Evolutionary conservation across 1,140 invertebrate genomes (phyloP).

Genomic region (Psix sp.): DNA sequence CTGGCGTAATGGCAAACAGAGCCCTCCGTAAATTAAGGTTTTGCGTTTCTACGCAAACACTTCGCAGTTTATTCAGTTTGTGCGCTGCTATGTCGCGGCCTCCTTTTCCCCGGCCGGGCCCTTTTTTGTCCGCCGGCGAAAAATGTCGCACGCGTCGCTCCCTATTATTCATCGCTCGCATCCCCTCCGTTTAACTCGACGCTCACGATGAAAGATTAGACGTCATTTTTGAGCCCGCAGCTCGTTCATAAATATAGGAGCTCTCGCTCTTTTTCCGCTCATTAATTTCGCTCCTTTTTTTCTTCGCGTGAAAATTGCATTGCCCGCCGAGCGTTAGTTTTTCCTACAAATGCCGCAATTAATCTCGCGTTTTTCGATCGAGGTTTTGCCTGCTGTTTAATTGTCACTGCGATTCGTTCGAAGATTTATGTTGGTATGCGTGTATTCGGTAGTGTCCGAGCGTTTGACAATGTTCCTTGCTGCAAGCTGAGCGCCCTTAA

Average conservation of each 20-base stretch:
- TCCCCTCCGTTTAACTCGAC: conserved; percentile 29
- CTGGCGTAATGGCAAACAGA: conserved; percentile 64
- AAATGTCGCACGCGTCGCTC: conserved; percentile 65
- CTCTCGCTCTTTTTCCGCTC: conserved; percentile 10
- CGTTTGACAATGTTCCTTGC: conserved; percentile 42
- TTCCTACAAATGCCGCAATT: too few species aligned
- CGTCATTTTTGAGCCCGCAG: conserved; percentile 24
- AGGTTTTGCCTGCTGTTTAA: too few species aligned
- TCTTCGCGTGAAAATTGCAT: too few species aligned
- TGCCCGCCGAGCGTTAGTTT: too few species aligned
- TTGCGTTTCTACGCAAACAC: conserved; percentile 76
- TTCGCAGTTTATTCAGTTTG: conserved; percentile 58
- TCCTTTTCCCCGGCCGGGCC: conserved; percentile 56
- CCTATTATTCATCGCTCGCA: conserved; percentile 38
- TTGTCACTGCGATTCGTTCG: conserved; percentile 22
- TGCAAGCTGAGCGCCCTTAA: conserved; percentile 30
- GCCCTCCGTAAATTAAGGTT: conserved; percentile 66
- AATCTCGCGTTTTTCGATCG: too few species aligned
- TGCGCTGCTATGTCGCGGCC: conserved; percentile 19
- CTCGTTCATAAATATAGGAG: conserved; percentile 24
- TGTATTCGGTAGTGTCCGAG: conserved; percentile 31
- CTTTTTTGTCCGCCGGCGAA: conserved; percentile 58
- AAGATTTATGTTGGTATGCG: conserved; percentile 49
- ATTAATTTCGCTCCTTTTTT: not conserved
- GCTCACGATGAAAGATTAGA: conserved; percentile 43